Conservation (phyloP, 2,888 invertebrate genomes). For the Leucania comma region DNA sequence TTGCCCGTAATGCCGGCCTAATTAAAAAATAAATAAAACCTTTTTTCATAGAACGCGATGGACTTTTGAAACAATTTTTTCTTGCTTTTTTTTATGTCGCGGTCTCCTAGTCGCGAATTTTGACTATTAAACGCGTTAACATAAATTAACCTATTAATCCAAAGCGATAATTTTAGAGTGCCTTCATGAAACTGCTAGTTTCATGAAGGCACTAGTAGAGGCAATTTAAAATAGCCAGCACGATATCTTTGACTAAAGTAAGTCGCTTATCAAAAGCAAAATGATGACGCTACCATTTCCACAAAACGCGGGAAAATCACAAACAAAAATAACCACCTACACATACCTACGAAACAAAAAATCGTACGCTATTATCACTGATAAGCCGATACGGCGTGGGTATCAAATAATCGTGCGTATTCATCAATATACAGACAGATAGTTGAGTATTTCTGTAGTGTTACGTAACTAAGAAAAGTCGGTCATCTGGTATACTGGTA, state of each 20-base stretch:
- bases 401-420: slow-evolving; percentile 41
- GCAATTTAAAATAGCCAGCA: slow-evolving; percentile 30
- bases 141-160: slow-evolving; percentile 50
- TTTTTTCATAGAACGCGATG: slow-evolving; percentile 51
- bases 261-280: slow-evolving; percentile 20
- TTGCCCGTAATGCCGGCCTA: slow-evolving; percentile 70
- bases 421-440: slow-evolving; percentile 40
- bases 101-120: slow-evolving; percentile 20
- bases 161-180: slow-evolving; percentile 43
- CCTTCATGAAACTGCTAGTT: too few species aligned
- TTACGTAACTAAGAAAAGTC: slow-evolving; percentile 85
- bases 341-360: slow-evolving; percentile 37
- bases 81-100: slow-evolving; percentile 20
- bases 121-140: slow-evolving; percentile 32
- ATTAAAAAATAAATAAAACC: slow-evolving; percentile 68
- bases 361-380: slow-evolving; percentile 43
- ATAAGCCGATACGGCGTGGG: slow-evolving; percentile 44
- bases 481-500: slow-evolving; percentile 82
- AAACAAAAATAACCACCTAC: slow-evolving; percentile 25
- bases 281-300: slow-evolving; percentile 8
- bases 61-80: slow-evolving; percentile 22
- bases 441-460: slow-evolving; percentile 75
- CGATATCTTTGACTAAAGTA: slow-evolving; percentile 7
- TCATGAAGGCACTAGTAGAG: not conserved
- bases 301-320: slow-evolving; percentile 14